A percentile compares a stretch with the other conserved stretches of the same genome.
Conservation (phyloP, 2,888 invertebrate species). For the Netelia inedita region DNA sequence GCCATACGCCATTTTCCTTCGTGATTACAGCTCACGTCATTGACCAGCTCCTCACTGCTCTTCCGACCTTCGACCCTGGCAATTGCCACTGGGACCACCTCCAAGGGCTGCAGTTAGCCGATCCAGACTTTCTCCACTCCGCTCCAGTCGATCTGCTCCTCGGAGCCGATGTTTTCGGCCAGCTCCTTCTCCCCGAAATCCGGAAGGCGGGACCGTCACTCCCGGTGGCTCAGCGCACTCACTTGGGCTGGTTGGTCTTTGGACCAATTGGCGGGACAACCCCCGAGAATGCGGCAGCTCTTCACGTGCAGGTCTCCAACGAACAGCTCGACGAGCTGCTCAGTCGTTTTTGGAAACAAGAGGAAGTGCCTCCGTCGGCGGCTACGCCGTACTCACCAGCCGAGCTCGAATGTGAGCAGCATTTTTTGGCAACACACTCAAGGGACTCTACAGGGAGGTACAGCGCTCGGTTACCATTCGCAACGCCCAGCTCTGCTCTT, state of each 20-base stretch:
- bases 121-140: conserved; percentile 35
- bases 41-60: background rate
- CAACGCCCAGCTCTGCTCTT: no score
- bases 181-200: conserved; percentile 14
- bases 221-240: conserved; percentile 44
- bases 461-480: no score
- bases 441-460: no score
- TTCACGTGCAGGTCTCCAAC: background rate
- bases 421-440: no score
- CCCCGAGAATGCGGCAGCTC: background rate
- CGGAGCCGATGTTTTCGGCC: conserved; percentile 48
- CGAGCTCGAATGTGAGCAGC: no score
- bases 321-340: background rate
- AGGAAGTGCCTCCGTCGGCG: conserved; percentile 14
- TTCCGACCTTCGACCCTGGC: background rate
- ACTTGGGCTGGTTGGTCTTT: conserved; percentile 48
- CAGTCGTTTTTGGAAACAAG: conserved; percentile 16
- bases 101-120: conserved; percentile 42
- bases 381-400: background rate
- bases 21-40: background rate
- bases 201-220: background rate
- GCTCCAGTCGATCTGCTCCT: conserved; percentile 33
- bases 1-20: background rate
- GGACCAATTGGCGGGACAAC: background rate
- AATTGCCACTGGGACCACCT: conserved; percentile 27